Evolutionary conservation across 64 coral and sea anemone genomes (phyloP), one percentile per base, ranked within the genome.

Genomic region (Dendronephthya gigantea): DNA sequence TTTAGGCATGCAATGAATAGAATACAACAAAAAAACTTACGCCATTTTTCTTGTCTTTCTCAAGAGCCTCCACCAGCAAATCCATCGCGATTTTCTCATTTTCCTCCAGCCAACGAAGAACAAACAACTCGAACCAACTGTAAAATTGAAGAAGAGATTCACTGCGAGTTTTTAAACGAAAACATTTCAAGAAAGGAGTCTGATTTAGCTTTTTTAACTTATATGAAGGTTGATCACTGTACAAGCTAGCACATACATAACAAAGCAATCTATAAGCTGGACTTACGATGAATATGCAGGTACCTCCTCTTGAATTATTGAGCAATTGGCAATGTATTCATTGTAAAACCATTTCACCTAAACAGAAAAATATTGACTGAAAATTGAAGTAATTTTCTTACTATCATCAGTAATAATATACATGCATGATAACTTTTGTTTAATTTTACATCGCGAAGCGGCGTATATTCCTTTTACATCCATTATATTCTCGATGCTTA

Each of bases 301-400:
- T 9, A 98, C 86, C 62, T 87, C 87, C 11, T 87, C 87, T 76
- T 83, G 89, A 75, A 93, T 89, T 22, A 55, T 76, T 6, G 92
- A 83, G 23, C 88, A 90, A 35, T 41, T 55, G 45, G 82, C 83
- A 37, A 88, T 87, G 76, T 93, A 98, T 70, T 98, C 95, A 82
- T 93, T 93, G 81, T 85, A 98, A 49, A 98, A 98, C 95, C 95
- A 98, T 47, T 98, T 98, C 1, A 98, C 92, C 90, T 96, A 83
- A 68, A 88, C 48, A 35, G 39, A 39, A 35, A 87, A 14, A 50
- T 31, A 34, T n/a, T n/a, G n/a, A n/a, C n/a, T n/a, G n/a, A n/a
- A n/a, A n/a, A n/a, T n/a, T n/a, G n/a, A n/a, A n/a, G 74, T 28
- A 52, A 1, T 52, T 16, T 52, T 16, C 1, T 1, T 2, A 12